Evolutionary conservation across 2,113 vertebrate species (phyloP), one percentile per base, ranked within the genome.

Genomic region (Halichoerus grypus): DNA sequence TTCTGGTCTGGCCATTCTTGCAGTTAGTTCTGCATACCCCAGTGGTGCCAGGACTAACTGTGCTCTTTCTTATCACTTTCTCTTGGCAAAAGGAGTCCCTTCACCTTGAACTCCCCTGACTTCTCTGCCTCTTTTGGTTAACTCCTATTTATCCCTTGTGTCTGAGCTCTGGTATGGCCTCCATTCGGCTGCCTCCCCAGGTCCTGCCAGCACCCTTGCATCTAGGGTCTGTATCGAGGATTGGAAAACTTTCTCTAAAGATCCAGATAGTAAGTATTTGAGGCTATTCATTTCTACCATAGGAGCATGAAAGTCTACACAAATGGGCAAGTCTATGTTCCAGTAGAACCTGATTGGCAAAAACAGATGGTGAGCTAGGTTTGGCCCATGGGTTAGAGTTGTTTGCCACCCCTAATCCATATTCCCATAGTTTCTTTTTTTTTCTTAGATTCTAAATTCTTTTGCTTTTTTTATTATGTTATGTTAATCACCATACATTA

Each of bases 151-250:
- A 1, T 21, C 46, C 16, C 18, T 83, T 1, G 0, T n/a, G 11
- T 86, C 59, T 94, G 57, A 42, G 18, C 24, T 83, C 12, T 42
- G n/a, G 5, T 36, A 26, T 12, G 42, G 4, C 11, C 22, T 84
- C 51, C n/a, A 36, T 21, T 4, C 14, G 36, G 22, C 31, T 42
- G 0, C 82, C 39, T 72, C 55, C 65, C 42, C 15, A 21, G 18
- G 65, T 79, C 49, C 49, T 26, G 51, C 28, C 15, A 49, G 31
- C 33, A 39, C 18, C 13, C 8, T 13, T 0, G 0, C 10, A 3
- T 33, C 59, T 91, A 4, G 11, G 24, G 46, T 63, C 72, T n/a
- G 0, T 19, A 31, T 71, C 63, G 65, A 36, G 51, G 22, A 33
- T 4, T n/a, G 22, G 18, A 26, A 82, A 88, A 9, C 3, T 51